Evolutionary conservation across 2,888 invertebrate genomes (phyloP), one percentile per base, ranked within the genome.

Genomic region (Arge pagana): DNA sequence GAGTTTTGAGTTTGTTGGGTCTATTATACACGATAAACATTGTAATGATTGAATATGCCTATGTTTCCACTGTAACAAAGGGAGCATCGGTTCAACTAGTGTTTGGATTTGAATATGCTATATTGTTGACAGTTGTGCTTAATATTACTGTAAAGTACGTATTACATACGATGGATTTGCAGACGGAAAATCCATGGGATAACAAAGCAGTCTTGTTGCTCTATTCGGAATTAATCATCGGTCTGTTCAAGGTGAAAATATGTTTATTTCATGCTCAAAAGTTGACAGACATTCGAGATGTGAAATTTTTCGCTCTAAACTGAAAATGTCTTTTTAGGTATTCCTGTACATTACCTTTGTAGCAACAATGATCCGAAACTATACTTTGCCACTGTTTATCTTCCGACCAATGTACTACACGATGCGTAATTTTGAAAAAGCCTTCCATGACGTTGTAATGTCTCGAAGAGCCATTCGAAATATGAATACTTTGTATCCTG

Each of bases 391-490:
- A 21, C 81, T 99, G 67, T 99, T 99, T 80, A 96, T 97, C 28
- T 93, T 99, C 78, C 83, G 99, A 60, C 99, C 99, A 3, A 97
- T 99, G 94, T 99, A 99, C 80, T 90, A 97, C 72, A 95, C 98
- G n/a, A 88, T 98, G 82, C 87, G 96, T 77, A 91, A 94, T 70
- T 96, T 99, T 80, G 97, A 97, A 77, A 97, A 97, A 78, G 96
- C 99, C 1, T 86, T 96, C 64, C 93, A 91, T 67, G 99, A 99
- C 79, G 97, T 99, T 21, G 91, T 99, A 13, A 83, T 97, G 80
- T 99, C 98, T 0, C 85, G 97, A 55, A 84, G 96, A 63, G 97
- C 98, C 1, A 98, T 98, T 60, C 88, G 94, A 63, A 96, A 97
- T 74, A 97, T 98, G 96, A 97, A 98, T 77, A 96, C 96, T 0